Evolutionary conservation across 1,140 invertebrate genomes (phyloP).

Genomic region (Aphelinus atriplicis): DNA sequence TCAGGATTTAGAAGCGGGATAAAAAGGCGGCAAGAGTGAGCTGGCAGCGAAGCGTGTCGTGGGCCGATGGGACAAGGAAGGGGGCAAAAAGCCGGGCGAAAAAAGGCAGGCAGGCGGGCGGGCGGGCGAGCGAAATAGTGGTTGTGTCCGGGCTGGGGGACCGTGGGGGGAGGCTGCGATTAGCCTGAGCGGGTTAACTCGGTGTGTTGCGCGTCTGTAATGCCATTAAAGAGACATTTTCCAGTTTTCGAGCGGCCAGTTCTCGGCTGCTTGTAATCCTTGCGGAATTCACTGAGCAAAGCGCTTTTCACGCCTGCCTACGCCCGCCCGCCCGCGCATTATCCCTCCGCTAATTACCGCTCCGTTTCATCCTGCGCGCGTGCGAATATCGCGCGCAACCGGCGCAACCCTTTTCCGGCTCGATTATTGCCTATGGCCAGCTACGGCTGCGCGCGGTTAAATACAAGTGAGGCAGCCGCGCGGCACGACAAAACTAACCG

Average conservation of each 20-base stretch:
- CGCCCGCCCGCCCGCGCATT: constrained; percentile 43
- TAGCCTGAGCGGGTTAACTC: constrained; percentile 54
- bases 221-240: constrained; percentile 67
- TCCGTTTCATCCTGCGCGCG: constrained; percentile 58
- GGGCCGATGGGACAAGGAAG: not conserved
- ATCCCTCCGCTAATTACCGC: constrained; percentile 61
- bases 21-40: no score
- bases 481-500: not conserved
- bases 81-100: constrained; percentile 3
- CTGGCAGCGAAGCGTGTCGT: no score
- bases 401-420: constrained; percentile 18
- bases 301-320: constrained; percentile 51
- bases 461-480: not conserved
- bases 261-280: constrained; percentile 53
- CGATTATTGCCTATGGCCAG: not conserved
- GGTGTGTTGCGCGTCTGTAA: constrained; percentile 47
- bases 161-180: constrained; percentile 34
- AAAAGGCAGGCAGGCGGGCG: not conserved
- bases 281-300: constrained; percentile 64
- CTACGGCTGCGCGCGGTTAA: not conserved
- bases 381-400: constrained; percentile 17
- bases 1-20: no score
- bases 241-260: constrained; percentile 60
- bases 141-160: not conserved
- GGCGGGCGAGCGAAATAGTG: not conserved